Evolutionary conservation across 2,888 invertebrate species (phyloP), one percentile per base, ranked within the genome.

Genomic region (Elgonia sp.): DNA sequence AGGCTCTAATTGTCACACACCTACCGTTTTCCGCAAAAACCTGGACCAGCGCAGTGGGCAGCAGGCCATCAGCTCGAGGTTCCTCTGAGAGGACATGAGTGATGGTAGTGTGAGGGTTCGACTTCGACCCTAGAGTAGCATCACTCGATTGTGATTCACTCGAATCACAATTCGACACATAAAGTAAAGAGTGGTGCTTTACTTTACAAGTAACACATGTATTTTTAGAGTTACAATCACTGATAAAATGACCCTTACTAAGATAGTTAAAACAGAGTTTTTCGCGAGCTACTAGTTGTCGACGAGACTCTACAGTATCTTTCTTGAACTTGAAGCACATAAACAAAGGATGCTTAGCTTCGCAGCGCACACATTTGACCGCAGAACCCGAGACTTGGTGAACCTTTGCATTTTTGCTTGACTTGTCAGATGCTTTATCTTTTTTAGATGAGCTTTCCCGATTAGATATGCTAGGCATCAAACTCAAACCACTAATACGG

Each of bases 271-370:
- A 63, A 40, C 40, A 63, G 4, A 6, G 8, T 8, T 16, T 10
- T 18, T 39, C 63, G 1, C 40, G 39, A 6, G 46, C 50, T 9
- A 50, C 69, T 3, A 69, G 9, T 16, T 46, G 46, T 5, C 69
- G 69, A 46, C 69, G 46, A 16, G 20, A 10, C 10, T 6, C 6
- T 14, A 69, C 7, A 0, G 69, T 21, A 20, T 77, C 72, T 0
- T 57, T 42, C 37, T 72, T 62, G 39, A 84, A 75, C 29, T 18
- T 29, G 8, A 40, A 40, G n/a, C 77, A 84, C 42, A 50, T 50
- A 46, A 55, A 79, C 12, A 72, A 46, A 18, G 77, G 77, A 16
- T 84, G 84, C 10, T 60, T 69, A 16, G 39, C 63, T 5, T 57
- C 50, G 18, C 84, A 84, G 0, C 77, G 53, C 5, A 37, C 4